Conservation (phyloP, 2,797 vertebrate species). For the Anomalospiza imberbis region DNA sequence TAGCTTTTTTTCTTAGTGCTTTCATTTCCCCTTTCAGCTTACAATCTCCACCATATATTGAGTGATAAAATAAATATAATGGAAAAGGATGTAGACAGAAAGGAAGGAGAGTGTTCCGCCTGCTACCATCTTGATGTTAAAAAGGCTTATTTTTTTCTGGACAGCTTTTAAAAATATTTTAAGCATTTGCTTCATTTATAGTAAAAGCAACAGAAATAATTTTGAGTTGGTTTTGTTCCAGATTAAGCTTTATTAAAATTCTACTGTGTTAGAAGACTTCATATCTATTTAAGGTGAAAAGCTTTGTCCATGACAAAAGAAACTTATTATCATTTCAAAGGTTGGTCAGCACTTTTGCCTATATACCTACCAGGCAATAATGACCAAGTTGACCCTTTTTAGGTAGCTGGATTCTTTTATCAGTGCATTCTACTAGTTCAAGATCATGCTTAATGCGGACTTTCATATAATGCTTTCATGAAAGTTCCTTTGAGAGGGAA, state of each 20-base stretch:
- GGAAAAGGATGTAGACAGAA: not conserved
- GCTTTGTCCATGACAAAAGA: constrained; percentile 4
- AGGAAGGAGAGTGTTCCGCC: not conserved
- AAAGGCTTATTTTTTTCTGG: not conserved
- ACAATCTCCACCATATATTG: not conserved
- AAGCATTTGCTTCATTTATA: not conserved
- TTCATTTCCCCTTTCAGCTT: not conserved
- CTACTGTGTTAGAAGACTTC: not conserved
- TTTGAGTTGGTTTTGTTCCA: not conserved
- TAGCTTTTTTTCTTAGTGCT: not conserved
- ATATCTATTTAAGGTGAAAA: constrained; percentile 22
- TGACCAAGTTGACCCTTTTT: constrained; percentile 18
- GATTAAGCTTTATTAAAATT: constrained; percentile 17
- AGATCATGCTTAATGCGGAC: not conserved
- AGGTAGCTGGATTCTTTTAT: constrained; percentile 31
- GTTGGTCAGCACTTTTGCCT: constrained; percentile 25
- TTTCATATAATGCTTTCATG: constrained; percentile 41
- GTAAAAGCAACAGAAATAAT: not conserved
- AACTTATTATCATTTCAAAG: constrained; percentile 36
- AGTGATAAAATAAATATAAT: not conserved
- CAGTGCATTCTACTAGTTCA: not conserved
- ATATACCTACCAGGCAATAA: constrained; percentile 15
- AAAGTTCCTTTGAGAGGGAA: constrained; percentile 45
- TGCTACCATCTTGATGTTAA: not conserved
- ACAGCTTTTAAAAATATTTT: not conserved